Base-by-base conservation (phyloP, 1,140 invertebrate genomes). In the Piezodorus guildinii region DNA sequence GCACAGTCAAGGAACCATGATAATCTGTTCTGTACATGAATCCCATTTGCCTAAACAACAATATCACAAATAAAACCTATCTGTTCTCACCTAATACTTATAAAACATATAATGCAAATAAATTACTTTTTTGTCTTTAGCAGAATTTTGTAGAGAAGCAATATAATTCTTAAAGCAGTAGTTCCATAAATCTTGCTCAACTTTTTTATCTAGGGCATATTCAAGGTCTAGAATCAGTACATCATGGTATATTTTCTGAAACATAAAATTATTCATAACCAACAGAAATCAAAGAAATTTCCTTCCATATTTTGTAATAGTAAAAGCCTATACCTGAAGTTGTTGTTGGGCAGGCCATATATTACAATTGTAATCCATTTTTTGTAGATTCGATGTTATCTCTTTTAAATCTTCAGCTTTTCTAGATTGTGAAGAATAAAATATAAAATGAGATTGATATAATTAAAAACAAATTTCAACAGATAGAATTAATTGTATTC, bases 171-270 rank as follows among this genome's bases (percentile, higher is more conserved):
- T 91, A 77, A 92, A 91, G 15, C 88, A 88, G 72, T 88, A 78
- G 73, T 89, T 93, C 90, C 90, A 93, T 66, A 93, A 75, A 70
- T 92, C 89, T 72, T 91, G 89, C 74, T 93, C 90, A 21, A 91
- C 87, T 77, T 91, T 91, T 71, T 87, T 86, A 74, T 91, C 87
- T 69, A 92, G 75, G n/a, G 89, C 88, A 80, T 88, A 90, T 72
- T 92, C 89, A 66, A 92, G 76, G 73, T 91, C 88, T 58, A 86
- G 75, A 46, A 90, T 79, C 39, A 93, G 75, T 21, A 91, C 80
- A 74, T 88, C 85, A 73, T 90, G 87, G 74, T 90, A 91, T 60
- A 90, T 82, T 70, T 82, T 83, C 73, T 85, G 52, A 19, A 61
- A 21, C 14, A 61, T 15, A 2, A 39, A 39, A 15, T 5, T 27